These are phyloP conservation scores for Danaus chrysippus DNA, from an alignment of 2,888 invertebrate genomes.

Conservation along the genomic window DNA sequence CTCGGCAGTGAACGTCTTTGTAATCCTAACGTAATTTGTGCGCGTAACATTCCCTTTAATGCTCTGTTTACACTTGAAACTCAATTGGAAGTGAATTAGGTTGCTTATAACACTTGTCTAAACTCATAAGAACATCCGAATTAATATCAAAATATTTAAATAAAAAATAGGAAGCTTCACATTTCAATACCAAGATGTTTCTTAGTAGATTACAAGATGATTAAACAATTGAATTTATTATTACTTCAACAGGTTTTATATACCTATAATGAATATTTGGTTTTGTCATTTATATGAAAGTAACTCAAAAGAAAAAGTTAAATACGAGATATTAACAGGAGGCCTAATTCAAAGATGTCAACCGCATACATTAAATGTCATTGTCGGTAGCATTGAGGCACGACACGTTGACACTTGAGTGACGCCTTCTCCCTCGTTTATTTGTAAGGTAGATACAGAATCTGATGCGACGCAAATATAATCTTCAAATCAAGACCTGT, in stretches of 20 bases:
- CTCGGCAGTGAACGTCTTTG: constrained; percentile 21
- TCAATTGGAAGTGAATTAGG: constrained; percentile 25
- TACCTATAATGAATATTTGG: too few relatives aligned
- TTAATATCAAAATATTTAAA: too few relatives aligned
- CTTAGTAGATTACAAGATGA: too few relatives aligned
- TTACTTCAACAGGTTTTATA: too few relatives aligned
- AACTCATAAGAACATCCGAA: background rate
- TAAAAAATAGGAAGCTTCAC: too few relatives aligned
- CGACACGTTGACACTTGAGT: constrained; percentile 64
- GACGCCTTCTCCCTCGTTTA: constrained; percentile 61
- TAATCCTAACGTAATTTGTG: constrained; percentile 21
- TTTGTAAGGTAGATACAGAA: constrained; percentile 62
- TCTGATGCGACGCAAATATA: constrained; percentile 45
- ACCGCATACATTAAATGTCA: constrained; percentile 47
- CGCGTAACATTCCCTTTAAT: constrained; percentile 18
- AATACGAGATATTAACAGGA: background rate
- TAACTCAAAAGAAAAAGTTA: background rate
- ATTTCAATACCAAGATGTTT: too few relatives aligned
- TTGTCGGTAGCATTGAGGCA: constrained; percentile 48
- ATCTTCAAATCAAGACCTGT: constrained; percentile 41
- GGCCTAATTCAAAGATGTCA: constrained; percentile 26
- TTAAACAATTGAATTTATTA: too few relatives aligned
- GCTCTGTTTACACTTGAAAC: constrained; percentile 23
- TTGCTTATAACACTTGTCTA: background rate
- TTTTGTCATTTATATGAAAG: too few relatives aligned